Evolutionary conservation across 2,113 vertebrate species (phyloP).

Genomic region (Tretioscincus oriximinensis): DNA sequence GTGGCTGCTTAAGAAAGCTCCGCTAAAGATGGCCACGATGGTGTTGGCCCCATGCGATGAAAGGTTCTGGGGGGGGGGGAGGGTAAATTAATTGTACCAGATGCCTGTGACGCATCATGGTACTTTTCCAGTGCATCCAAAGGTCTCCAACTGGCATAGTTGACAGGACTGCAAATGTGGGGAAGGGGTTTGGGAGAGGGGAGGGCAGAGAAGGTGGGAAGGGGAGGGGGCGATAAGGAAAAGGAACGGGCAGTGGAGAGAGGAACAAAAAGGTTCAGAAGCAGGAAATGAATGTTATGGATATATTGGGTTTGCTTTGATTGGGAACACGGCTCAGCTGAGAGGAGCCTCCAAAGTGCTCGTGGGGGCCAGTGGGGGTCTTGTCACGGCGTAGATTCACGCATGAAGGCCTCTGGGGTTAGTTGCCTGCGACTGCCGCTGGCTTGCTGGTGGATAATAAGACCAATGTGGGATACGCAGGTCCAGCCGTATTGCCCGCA

Average conservation of each 20-base stretch:
- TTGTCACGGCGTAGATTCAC: too few relatives aligned
- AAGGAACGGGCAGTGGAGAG: too few relatives aligned
- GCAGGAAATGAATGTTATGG: not conserved
- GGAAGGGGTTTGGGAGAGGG: not conserved
- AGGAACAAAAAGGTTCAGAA: not conserved
- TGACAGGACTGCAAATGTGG: not conserved
- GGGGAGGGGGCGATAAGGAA: not conserved
- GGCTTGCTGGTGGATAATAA: too few relatives aligned
- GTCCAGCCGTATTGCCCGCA: too few relatives aligned
- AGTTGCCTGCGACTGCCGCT: too few relatives aligned
- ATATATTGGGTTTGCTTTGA: not conserved
- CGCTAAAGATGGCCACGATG: not conserved
- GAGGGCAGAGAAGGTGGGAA: not conserved
- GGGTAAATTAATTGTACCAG: too few relatives aligned
- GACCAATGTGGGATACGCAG: too few relatives aligned
- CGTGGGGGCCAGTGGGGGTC: not conserved
- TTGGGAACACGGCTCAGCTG: not conserved
- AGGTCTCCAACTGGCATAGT: not conserved
- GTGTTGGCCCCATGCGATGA: not conserved
- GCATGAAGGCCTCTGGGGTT: too few relatives aligned
- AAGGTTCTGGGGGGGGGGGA: too few relatives aligned
- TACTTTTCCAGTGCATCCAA: not conserved
- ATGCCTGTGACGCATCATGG: too few relatives aligned
- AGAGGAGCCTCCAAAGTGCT: not conserved
- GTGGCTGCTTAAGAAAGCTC: not conserved